Percentiles rank a stretch among this genome's conserved stretches.
Evolutionary conservation across 2,888 invertebrate genomes (phyloP).

Genomic region (Ditula angustiorana): DNA sequence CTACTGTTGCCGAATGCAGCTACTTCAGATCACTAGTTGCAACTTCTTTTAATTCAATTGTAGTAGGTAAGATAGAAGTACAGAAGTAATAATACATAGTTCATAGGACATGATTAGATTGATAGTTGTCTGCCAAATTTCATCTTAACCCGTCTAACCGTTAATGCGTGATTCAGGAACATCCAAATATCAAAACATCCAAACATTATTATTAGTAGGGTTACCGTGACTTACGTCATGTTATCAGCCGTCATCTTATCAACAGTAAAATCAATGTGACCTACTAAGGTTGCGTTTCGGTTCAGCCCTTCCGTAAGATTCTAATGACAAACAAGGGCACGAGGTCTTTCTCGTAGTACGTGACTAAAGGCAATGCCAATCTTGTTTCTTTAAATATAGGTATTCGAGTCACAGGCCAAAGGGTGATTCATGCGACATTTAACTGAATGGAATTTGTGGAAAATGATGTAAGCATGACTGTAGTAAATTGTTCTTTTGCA

Average conservation of each 20-base stretch:
- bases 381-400: constrained; percentile 1
- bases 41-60: too few species aligned
- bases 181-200: constrained; percentile 7
- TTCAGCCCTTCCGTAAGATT: constrained; percentile 7
- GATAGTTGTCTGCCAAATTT: too few species aligned
- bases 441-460: constrained; percentile 9
- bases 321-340: constrained; percentile 15
- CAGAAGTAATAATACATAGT: too few species aligned
- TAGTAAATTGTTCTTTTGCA: neutral
- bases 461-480: constrained; percentile 9
- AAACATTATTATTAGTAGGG: neutral
- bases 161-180: too few species aligned
- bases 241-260: constrained; percentile 14
- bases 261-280: constrained; percentile 19
- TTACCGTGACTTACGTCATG: constrained; percentile 8
- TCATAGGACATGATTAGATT: too few species aligned
- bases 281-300: constrained; percentile 16
- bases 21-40: too few species aligned
- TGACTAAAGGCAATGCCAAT: constrained; percentile 10
- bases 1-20: too few species aligned
- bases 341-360: constrained; percentile 8
- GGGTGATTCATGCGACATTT: constrained; percentile 21
- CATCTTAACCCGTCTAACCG: too few species aligned
- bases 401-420: neutral
- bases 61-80: too few species aligned